Evolutionary conservation across 2,797 vertebrate genomes (phyloP).

Genomic region (Cephalopachus bancanus): DNA sequence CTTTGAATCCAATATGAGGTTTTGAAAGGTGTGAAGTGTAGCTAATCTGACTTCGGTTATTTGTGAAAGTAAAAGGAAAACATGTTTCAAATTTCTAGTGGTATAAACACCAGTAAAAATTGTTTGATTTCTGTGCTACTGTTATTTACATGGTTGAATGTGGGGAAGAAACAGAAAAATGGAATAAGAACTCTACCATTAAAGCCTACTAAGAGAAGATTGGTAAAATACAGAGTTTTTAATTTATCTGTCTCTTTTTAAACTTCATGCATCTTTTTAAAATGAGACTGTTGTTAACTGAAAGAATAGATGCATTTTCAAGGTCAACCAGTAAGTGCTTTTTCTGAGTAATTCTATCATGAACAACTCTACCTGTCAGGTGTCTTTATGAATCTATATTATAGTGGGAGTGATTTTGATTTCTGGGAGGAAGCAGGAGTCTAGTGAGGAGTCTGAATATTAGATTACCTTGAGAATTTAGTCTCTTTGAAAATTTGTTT

Average conservation of each 20-base stretch:
- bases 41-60: slow-evolving; percentile 33
- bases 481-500: background rate
- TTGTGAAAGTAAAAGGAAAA: slow-evolving; percentile 44
- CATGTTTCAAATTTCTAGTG: slow-evolving; percentile 53
- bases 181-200: background rate
- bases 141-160: background rate
- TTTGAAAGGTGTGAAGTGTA: slow-evolving; percentile 53
- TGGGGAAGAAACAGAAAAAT: background rate
- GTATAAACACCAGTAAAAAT: background rate
- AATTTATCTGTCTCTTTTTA: background rate
- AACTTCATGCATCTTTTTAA: background rate
- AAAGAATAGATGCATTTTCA: slow-evolving; percentile 35
- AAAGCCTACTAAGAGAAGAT: background rate
- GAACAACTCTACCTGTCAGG: background rate
- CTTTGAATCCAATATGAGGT: slow-evolving; percentile 34
- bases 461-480: background rate
- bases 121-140: slow-evolving; percentile 33
- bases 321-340: background rate
- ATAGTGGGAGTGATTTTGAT: background rate
- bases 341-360: background rate
- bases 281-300: background rate
- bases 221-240: background rate
- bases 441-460: background rate
- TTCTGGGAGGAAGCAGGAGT: background rate
- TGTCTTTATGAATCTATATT: background rate